Percentiles rank a stretch among this genome's conserved stretches.
Conservation (phyloP, 2,797 vertebrate genomes). For the Artibeus lituratus region DNA sequence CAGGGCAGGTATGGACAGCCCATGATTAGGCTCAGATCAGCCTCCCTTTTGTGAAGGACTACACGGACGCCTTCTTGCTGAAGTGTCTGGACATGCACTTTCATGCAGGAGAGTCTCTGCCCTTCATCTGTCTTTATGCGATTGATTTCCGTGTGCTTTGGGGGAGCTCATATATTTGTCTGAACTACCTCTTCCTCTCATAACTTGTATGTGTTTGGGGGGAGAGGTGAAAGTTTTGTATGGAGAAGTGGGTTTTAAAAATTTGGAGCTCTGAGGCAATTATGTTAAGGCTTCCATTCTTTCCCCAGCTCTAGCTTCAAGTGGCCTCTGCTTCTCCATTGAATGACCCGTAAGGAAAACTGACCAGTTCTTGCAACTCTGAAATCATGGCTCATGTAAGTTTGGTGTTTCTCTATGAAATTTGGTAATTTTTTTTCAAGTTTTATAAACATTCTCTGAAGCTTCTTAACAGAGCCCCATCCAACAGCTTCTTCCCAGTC, state of each 20-base stretch:
- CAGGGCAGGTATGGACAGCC: background rate
- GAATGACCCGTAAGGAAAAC: conserved; percentile 17
- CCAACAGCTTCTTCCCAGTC: background rate
- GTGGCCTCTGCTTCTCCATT: conserved; percentile 4
- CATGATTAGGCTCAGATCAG: background rate
- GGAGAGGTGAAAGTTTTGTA: background rate
- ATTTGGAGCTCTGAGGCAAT: background rate
- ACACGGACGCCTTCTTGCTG: background rate
- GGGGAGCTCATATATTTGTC: background rate
- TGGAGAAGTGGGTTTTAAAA: background rate
- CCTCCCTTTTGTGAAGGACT: background rate
- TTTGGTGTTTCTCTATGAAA: conserved; percentile 51
- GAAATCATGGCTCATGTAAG: conserved; percentile 71
- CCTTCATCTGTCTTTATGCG: background rate
- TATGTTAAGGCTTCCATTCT: conserved; percentile 8
- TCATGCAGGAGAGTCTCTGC: background rate
- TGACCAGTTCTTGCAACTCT: background rate
- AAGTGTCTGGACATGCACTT: background rate
- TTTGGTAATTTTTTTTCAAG: background rate
- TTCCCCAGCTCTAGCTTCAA: conserved; percentile 27
- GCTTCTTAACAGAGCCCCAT: background rate
- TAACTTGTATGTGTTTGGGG: background rate
- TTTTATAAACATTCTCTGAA: conserved; percentile 2
- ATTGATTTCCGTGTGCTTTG: background rate
- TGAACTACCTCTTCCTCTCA: background rate